phyloP scores from a whole-genome alignment of 92 coral and sea anemone species.

The Nematostella vectensis region DNA sequence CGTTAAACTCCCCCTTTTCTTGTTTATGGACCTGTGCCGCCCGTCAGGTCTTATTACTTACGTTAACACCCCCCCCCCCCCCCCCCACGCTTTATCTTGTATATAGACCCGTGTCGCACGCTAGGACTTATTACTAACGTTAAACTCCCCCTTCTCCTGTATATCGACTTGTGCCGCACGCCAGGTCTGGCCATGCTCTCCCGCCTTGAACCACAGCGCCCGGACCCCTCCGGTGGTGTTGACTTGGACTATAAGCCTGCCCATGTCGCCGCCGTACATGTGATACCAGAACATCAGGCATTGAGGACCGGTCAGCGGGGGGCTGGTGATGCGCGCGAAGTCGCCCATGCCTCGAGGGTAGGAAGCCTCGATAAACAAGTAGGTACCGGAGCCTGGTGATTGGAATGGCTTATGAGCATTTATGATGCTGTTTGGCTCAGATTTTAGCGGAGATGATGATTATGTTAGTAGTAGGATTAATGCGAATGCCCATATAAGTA shows the following conservation, averaged over 20 bases:
- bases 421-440: too few relatives aligned
- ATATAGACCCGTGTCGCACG: too few relatives aligned
- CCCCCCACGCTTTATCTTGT: too few relatives aligned
- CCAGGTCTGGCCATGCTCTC: slow-evolving; percentile 28
- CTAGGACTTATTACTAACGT: too few relatives aligned
- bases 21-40: too few relatives aligned
- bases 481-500: too few relatives aligned
- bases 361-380: slow-evolving; percentile 35
- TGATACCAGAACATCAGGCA: slow-evolving; percentile 49
- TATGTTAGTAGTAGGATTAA: too few relatives aligned
- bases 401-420: too few relatives aligned
- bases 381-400: slow-evolving; percentile 17
- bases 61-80: too few relatives aligned
- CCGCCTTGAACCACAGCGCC: slow-evolving; percentile 36
- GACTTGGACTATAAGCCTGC: slow-evolving; percentile 18
- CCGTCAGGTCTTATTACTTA: too few relatives aligned
- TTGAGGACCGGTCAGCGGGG: slow-evolving; percentile 38
- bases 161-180: slow-evolving; percentile 16
- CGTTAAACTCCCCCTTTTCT: too few relatives aligned
- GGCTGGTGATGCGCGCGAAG: slow-evolving; percentile 25
- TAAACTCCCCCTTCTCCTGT: slow-evolving; percentile 16
- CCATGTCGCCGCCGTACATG: slow-evolving; percentile 39
- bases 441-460: too few relatives aligned
- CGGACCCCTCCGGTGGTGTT: slow-evolving; percentile 1
- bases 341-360: slow-evolving; percentile 19